Base-by-base conservation (phyloP, 2,888 invertebrate genomes). In the Muscina levida region DNA sequence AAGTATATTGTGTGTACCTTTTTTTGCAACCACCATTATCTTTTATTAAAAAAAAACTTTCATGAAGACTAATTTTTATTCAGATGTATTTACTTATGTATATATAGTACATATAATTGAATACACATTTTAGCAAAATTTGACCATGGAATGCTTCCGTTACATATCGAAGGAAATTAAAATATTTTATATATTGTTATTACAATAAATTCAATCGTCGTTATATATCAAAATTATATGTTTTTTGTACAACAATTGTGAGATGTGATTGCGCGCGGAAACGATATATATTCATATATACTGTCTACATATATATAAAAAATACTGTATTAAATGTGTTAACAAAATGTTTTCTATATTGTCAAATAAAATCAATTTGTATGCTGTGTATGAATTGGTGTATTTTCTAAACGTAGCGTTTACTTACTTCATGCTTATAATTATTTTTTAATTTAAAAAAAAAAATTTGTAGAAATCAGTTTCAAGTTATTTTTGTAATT, bases 31-130 rank as follows among this genome's bases (percentile, higher is more conserved):
- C 48, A 51, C n/a, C 42, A 56, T 46, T n/a, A n/a, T n/a, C n/a
- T n/a, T 48, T 19, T 8, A 31, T 31, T 51, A 22, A 42, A 48
- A 37, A n/a, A 8, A 68, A 39, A 68, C 42, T 68, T 26, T 39
- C 39, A 39, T 13, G 66, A 73, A 80, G 80, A 80, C 80, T 80
- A 74, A 59, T 62, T 62, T 62, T 42, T 59, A 72, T 68, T 70
- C 15, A 70, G 11, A 42, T 19, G 6, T 68, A n/a, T 42, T 67
- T 24, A 67, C 51, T 48, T 70, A 31, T 31, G 31, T 31, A 31
- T 31, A 31, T 31, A 31, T 8, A 31, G 68, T 71, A 73, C 31
- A 62, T 67, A 48, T 62, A 17, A 26, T 68, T 39, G 51, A 26
- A 26, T 56, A 46, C 4, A 42, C 17, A 51, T 74, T 42, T 44